phyloP scores from a whole-genome alignment of 2,113 vertebrate genomes.

The Callithrix jacchus region DNA sequence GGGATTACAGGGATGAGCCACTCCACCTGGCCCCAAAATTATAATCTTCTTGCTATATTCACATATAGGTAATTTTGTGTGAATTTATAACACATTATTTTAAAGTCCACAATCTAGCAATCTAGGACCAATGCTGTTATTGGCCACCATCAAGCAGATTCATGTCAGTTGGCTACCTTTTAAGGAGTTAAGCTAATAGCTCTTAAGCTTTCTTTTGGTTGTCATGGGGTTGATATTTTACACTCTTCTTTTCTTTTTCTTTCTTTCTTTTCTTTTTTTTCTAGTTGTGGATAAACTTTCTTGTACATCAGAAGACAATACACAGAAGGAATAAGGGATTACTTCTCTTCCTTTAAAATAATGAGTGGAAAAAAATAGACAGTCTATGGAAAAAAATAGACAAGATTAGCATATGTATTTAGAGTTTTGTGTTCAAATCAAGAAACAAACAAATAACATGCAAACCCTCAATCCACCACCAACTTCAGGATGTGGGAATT shows the following conservation, averaged over 20 bases:
- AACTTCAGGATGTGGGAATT: neutral
- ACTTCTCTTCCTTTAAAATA: conserved; percentile 16
- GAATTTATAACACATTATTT: neutral
- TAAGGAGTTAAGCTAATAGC: neutral
- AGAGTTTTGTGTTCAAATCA: neutral
- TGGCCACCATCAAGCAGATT: neutral
- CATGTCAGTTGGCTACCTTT: neutral
- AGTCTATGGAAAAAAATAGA: neutral
- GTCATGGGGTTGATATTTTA: neutral
- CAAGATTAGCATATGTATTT: neutral
- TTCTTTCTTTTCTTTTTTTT: neutral
- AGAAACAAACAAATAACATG: neutral
- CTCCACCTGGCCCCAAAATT: neutral
- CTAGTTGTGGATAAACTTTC: neutral
- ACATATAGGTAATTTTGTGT: neutral
- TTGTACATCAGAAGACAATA: neutral
- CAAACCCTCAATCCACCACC: neutral
- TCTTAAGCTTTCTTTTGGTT: neutral
- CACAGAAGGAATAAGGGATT: neutral
- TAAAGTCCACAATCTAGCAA: neutral
- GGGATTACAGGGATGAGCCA: too few relatives aligned
- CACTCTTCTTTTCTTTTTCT: neutral
- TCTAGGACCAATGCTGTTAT: neutral
- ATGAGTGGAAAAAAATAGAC: neutral
- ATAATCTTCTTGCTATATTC: neutral